Evolutionary conservation across 1,140 invertebrate genomes (phyloP).

Genomic region (Centruroides sculpturatus): DNA sequence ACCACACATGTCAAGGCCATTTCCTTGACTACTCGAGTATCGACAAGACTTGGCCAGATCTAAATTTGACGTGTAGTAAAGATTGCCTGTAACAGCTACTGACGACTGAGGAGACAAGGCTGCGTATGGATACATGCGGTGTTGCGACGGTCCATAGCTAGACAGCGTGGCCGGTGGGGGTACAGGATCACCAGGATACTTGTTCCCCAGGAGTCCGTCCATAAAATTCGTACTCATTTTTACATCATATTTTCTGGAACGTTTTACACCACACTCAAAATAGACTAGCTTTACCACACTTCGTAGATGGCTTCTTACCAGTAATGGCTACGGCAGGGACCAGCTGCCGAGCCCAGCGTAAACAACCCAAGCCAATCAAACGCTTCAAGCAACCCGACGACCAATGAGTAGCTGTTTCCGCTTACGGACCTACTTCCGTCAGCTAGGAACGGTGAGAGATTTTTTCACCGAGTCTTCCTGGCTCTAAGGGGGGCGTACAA

Average conservation of each 20-base stretch:
- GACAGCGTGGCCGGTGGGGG: constrained; percentile 30
- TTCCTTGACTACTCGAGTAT: constrained; percentile 30
- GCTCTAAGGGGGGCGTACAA: no score
- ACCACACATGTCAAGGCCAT: constrained; percentile 38
- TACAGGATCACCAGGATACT: constrained; percentile 65
- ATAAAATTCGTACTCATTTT: constrained; percentile 93
- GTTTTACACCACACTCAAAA: constrained; percentile 14
- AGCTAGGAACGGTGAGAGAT: not conserved
- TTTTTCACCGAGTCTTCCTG: not conserved
- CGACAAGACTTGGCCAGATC: constrained; percentile 18
- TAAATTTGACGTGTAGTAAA: constrained; percentile 12
- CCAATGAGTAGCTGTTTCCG: constrained; percentile 19
- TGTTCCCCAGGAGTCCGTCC: constrained; percentile 82
- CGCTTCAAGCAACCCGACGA: constrained; percentile 15
- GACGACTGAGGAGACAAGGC: constrained; percentile 50
- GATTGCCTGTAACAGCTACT: constrained; percentile 36
- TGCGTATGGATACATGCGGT: constrained; percentile 48
- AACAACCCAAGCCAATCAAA: constrained; percentile 22
- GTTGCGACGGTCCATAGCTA: constrained; percentile 24
- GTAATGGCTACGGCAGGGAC: constrained; percentile 3
- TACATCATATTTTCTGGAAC: constrained; percentile 14
- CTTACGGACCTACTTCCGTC: constrained; percentile 4
- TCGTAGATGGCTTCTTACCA: constrained; percentile 1
- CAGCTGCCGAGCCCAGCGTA: constrained; percentile 11
- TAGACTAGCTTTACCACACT: constrained; percentile 6